Conservation (phyloP, 1,140 invertebrate genomes). For the Trypoxylus dichotomus region DNA sequence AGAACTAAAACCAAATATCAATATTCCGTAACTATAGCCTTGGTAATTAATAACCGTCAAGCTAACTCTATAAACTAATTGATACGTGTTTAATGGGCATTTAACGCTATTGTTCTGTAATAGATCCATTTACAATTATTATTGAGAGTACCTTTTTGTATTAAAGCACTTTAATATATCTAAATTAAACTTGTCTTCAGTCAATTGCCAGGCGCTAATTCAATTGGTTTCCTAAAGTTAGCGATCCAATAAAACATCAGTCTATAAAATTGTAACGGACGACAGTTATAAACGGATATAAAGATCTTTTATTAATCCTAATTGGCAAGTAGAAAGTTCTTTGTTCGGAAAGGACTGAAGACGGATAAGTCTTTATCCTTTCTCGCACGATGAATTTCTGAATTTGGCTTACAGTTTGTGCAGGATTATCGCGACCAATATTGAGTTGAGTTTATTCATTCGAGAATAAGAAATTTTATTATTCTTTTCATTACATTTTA, state of each 20-base stretch:
- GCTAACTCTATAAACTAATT: too few relatives aligned
- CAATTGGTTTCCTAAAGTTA: background rate
- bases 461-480: background rate
- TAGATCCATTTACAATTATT: too few relatives aligned
- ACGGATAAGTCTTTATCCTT: background rate
- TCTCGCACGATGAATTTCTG: background rate
- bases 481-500: background rate
- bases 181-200: background rate
- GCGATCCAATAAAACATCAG: background rate
- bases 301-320: background rate
- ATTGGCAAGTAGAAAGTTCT: background rate
- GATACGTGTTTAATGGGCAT: too few relatives aligned
- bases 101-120: too few relatives aligned
- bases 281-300: slow-evolving; percentile 2
- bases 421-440: background rate
- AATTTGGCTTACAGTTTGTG: background rate
- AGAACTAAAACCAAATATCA: too few relatives aligned
- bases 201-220: background rate
- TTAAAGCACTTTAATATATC: background rate
- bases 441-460: background rate
- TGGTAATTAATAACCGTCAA: too few relatives aligned
- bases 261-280: background rate
- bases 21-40: too few relatives aligned
- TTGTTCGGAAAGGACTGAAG: background rate
- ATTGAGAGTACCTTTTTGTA: background rate